Conservation (phyloP, 2,888 invertebrate genomes). For the Scaptomyza reducta region DNA sequence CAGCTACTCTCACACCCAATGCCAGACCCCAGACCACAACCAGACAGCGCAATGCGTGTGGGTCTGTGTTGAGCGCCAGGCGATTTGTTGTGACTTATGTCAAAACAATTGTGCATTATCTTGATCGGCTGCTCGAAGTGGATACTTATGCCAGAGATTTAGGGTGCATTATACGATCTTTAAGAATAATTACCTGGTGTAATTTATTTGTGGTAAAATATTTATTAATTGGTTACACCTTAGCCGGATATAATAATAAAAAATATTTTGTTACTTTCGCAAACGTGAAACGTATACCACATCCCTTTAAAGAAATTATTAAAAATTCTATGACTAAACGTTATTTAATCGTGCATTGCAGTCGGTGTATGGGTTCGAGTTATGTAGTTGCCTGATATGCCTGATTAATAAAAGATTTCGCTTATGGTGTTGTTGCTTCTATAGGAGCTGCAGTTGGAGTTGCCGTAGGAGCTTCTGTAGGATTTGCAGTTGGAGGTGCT, state of each 20-base stretch:
- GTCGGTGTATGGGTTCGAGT: neutral
- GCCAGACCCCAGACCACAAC: slow-evolving; percentile 16
- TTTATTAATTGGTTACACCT: slow-evolving; percentile 7
- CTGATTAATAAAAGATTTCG: no score
- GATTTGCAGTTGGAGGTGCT: neutral
- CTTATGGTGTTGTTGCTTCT: slow-evolving; percentile 12
- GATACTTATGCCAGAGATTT: slow-evolving; percentile 14
- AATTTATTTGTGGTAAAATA: neutral
- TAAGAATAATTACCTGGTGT: slow-evolving; percentile 20
- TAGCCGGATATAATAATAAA: slow-evolving; percentile 9
- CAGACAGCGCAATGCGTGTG: slow-evolving; percentile 65
- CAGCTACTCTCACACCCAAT: slow-evolving; percentile 2
- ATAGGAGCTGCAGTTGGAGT: neutral
- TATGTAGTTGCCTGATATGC: neutral
- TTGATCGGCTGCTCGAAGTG: slow-evolving; percentile 29
- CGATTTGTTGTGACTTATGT: slow-evolving; percentile 79
- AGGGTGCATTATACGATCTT: slow-evolving; percentile 4
- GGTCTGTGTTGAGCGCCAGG: slow-evolving; percentile 70
- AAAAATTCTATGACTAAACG: neutral
- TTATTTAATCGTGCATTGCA: neutral
- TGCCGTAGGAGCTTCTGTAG: neutral
- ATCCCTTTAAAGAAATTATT: slow-evolving; percentile 31
- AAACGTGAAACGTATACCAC: slow-evolving; percentile 61
- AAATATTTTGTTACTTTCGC: no score
- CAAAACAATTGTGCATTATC: slow-evolving; percentile 62